Percentiles rank a stretch among this genome's conserved stretches.
phyloP scores from a whole-genome alignment of 1,140 invertebrate species.

The Pemphigus obesinymphae region DNA sequence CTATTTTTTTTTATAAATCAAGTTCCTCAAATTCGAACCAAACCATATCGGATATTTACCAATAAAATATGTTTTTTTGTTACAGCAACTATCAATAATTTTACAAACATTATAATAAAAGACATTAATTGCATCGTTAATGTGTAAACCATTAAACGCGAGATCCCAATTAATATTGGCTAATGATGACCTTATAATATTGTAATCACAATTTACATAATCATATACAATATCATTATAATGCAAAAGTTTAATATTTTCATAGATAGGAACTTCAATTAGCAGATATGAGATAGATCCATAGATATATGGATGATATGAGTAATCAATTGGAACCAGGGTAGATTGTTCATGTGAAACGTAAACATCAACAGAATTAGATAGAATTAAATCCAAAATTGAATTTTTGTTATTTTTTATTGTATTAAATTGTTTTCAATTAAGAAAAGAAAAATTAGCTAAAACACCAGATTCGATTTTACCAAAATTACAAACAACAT shows the following conservation, averaged over 20 bases:
- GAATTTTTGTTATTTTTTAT: neutral
- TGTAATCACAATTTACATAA: too few relatives aligned
- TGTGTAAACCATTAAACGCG: too few relatives aligned
- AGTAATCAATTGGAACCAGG: neutral
- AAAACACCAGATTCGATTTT: neutral
- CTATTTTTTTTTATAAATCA: neutral
- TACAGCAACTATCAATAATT: neutral
- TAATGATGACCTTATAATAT: too few relatives aligned
- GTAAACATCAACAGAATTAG: neutral
- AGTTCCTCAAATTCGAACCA: neutral
- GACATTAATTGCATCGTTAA: too few relatives aligned
- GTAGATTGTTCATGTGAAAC: neutral
- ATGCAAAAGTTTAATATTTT: too few relatives aligned
- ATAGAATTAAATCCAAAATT: neutral
- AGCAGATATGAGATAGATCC: neutral
- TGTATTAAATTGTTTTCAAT: neutral
- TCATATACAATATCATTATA: too few relatives aligned
- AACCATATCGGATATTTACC: neutral
- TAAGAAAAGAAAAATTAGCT: too few relatives aligned
- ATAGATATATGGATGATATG: neutral
- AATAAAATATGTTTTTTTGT: neutral
- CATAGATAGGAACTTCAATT: neutral
- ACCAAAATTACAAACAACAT: neutral
- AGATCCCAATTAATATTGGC: too few relatives aligned
- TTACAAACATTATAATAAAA: neutral